Conservation (phyloP, 2,113 vertebrate species). For the Neomonachus schauinslandi region DNA sequence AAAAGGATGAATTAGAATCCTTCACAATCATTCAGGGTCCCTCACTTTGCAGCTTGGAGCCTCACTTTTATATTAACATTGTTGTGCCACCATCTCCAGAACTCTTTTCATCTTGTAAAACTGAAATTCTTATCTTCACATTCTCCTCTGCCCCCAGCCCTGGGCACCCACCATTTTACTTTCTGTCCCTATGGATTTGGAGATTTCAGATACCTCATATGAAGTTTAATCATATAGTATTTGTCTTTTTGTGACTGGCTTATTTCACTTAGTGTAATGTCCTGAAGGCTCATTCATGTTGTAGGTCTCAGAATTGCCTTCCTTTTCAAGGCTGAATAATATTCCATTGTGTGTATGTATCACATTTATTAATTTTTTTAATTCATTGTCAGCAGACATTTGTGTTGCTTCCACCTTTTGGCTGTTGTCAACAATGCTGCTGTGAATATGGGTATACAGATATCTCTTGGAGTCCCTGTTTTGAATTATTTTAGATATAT, state of each 20-base stretch:
- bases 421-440: background rate
- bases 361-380: background rate
- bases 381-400: background rate
- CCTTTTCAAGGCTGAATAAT: background rate
- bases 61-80: background rate
- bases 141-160: accelerated
- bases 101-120: background rate
- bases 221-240: background rate
- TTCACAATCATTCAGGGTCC: background rate
- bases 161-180: background rate
- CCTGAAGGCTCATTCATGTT: background rate
- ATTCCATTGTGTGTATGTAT: background rate
- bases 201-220: background rate
- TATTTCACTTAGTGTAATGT: background rate
- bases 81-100: background rate
- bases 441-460: background rate
- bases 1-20: background rate
- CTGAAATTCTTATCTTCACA: background rate
- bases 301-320: background rate
- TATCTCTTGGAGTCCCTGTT: background rate
- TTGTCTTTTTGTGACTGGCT: background rate
- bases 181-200: background rate
- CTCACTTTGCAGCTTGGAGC: background rate
- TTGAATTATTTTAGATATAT: background rate
- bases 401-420: background rate